Percentiles rank a stretch among this genome's conserved stretches.
Evolutionary conservation across 2,797 vertebrate species (phyloP).

Genomic region (Catamblyrhynchus diadema): DNA sequence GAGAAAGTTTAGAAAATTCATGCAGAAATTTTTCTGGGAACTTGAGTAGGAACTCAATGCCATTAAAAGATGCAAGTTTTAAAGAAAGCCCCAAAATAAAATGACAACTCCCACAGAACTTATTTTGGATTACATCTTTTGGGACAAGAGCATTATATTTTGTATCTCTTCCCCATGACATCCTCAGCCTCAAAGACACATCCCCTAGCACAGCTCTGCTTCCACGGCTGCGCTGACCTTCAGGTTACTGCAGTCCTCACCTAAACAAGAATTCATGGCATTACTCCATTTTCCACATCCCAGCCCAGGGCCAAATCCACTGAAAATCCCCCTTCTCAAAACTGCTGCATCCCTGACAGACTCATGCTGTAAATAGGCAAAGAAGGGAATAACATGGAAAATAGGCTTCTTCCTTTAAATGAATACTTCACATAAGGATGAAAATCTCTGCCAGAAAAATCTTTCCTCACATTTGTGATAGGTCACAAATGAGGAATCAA

Average conservation of each 20-base stretch:
- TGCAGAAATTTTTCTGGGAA: neutral
- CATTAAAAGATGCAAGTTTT: neutral
- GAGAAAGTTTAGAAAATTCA: neutral
- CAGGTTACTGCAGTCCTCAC: neutral
- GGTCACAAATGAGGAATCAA: neutral
- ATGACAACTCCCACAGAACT: neutral
- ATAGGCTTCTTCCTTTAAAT: neutral
- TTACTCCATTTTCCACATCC: neutral
- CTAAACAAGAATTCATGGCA: neutral
- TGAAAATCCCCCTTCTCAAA: neutral
- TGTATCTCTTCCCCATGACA: accelerated
- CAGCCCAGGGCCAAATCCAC: neutral
- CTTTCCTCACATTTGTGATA: neutral
- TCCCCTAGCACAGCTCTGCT: neutral
- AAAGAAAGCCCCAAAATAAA: neutral
- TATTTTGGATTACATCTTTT: neutral
- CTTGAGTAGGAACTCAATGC: neutral
- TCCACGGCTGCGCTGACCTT: neutral
- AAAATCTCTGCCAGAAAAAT: neutral
- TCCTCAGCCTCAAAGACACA: neutral
- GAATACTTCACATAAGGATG: neutral
- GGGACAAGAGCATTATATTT: neutral
- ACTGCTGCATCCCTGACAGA: neutral
- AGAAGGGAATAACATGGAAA: neutral
- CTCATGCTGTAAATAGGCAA: neutral